Percentiles rank a stretch among this genome's conserved stretches.
These are phyloP conservation scores for Dorcus hopei DNA, from an alignment of 2,888 invertebrate genomes.

Conservation along the genomic window DNA sequence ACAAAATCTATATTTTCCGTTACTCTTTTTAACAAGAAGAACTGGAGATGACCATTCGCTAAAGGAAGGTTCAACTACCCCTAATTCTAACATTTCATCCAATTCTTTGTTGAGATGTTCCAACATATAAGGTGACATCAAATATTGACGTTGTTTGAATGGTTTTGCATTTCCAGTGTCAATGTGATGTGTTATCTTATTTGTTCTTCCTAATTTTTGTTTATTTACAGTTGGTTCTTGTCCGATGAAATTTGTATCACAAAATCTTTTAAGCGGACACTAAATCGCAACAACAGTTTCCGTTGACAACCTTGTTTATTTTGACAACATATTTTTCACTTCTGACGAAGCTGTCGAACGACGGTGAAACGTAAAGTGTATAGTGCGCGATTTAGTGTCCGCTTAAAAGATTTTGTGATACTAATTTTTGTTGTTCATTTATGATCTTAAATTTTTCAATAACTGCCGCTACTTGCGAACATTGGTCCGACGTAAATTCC, in stretches of 20 bases:
- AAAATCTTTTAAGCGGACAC: too few species aligned
- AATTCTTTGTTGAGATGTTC: constrained; percentile 14
- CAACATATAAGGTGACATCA: constrained; percentile 21
- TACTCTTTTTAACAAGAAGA: constrained; percentile 26
- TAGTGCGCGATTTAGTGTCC: too few species aligned
- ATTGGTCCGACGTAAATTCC: neutral
- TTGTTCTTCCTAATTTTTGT: too few species aligned
- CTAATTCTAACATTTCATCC: constrained; percentile 13
- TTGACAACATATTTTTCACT: too few species aligned
- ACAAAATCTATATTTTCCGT: constrained; percentile 29
- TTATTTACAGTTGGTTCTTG: too few species aligned
- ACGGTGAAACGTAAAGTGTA: too few species aligned
- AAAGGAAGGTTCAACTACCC: constrained; percentile 8
- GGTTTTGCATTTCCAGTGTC: constrained; percentile 19
- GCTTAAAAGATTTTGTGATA: too few species aligned
- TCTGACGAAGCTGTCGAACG: too few species aligned
- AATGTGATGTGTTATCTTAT: constrained; percentile 2
- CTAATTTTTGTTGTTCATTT: neutral
- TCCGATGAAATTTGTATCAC: too few species aligned
- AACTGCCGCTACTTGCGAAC: neutral
- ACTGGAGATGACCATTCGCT: constrained; percentile 28
- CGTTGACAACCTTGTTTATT: too few species aligned
- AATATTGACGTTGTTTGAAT: constrained; percentile 22
- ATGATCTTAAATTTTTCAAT: neutral
- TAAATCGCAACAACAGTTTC: too few species aligned